Base-by-base conservation (phyloP, 30 jellyfish, hydroid and myxozoan species). In the Pseudorhiza aurosa region DNA sequence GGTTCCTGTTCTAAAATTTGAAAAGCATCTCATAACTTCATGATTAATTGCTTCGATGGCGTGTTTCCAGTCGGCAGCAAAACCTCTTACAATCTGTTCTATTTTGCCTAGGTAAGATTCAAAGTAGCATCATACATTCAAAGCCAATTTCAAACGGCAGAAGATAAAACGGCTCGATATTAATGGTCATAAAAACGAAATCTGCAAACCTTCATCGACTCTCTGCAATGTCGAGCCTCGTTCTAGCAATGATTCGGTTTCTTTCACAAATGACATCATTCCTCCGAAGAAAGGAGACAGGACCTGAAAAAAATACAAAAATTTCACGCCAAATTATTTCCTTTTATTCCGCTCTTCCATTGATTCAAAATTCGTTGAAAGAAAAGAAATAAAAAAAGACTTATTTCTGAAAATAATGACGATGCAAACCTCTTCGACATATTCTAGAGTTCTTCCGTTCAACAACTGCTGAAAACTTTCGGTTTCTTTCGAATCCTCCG, bases 371-470 rank as follows among this genome's bases (percentile, higher is more conserved):
- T n/a, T n/a, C n/a, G n/a, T n/a, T n/a, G n/a, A n/a, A n/a, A n/a
- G n/a, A n/a, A n/a, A n/a, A n/a, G n/a, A n/a, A n/a, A n/a, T n/a
- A n/a, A n/a, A n/a, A n/a, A n/a, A n/a, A n/a, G n/a, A n/a, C n/a
- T n/a, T n/a, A n/a, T n/a, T n/a, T n/a, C n/a, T n/a, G n/a, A n/a
- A n/a, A n/a, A n/a, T n/a, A n/a, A n/a, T n/a, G n/a, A n/a, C n/a
- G n/a, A n/a, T n/a, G n/a, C n/a, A n/a, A 8, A 83, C 98, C 96
- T 91, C 98, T 83, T 91, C 98, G 17, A 91, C 96, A 32, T 83
- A 91, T 59, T 91, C 98, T 46, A 79, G 96, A 7, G 94, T 91
- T 55, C 94, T 76, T 4, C 83, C 83, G 53, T 85, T 91, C 58
- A 78, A 68, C 57, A 93, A 53, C 65, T 91, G 96, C 62, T 91